Evolutionary conservation across 2,888 invertebrate species (phyloP), one percentile per base, ranked within the genome.

Genomic region (Tanytarsus gracilentus): DNA sequence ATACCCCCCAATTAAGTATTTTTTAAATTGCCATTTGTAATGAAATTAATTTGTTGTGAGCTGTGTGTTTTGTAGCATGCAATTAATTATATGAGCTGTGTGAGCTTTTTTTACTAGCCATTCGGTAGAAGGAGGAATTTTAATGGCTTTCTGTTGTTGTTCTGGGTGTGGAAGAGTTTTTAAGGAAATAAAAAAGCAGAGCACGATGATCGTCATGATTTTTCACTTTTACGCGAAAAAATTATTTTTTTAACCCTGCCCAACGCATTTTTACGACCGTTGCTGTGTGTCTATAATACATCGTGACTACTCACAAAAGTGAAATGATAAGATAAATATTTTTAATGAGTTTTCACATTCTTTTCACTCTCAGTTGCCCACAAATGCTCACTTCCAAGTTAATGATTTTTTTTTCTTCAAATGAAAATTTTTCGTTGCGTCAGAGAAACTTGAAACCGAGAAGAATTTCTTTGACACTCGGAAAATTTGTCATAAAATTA

Each of bases 21-120:
- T 44, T 55, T 55, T 55, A 55, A 55, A 55, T 55, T 55, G 55
- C 55, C 55, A 33, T 40, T 55, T 55, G 55, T 55, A 55, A 55
- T 55, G 25, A 55, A 55, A 55, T 40, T 55, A 55, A 55, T 55
- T 55, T 55, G 55, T 40, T 39, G 55, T 52, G 21, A n/a, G n/a
- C n/a, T 52, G 30, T 33, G 25, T 23, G 25, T 55, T 30, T 36
- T 36, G 36, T 30, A 53, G 53, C 25, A 25, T 40, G 55, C 55
- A 55, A 55, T 55, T 55, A 55, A 55, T 55, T 55, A 55, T 55
- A 55, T 55, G 55, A 55, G 36, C 55, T 40, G 18, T 44, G 44
- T 25, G 55, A 51, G 55, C 40, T 55, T 40, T 40, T 39, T 25
- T 26, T 25, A 21, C 25, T 36, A 23, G 14, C 8, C 51, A n/a